These are phyloP conservation scores for Ectropis crepuscularia DNA, from an alignment of 2,888 invertebrate genomes.

Conservation along the genomic window DNA sequence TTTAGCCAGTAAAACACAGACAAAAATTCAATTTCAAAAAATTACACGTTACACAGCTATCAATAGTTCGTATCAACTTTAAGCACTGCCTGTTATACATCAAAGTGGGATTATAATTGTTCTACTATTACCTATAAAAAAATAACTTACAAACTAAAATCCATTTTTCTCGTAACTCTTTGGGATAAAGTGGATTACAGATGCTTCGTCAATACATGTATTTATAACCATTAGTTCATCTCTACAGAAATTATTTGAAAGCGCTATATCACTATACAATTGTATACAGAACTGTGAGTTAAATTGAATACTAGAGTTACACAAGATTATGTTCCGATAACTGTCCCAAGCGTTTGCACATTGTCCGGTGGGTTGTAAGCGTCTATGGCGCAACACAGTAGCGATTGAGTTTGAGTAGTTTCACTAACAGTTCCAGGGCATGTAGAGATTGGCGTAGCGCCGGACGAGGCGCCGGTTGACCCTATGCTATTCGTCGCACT, in stretches of 20 bases:
- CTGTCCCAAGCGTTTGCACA: conserved; percentile 43
- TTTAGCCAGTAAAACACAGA: no score
- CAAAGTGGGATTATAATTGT: not conserved
- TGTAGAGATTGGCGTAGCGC: conserved; percentile 76
- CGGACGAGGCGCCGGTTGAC: conserved; percentile 77
- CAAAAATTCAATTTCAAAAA: no score
- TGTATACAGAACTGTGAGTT: conserved; percentile 56
- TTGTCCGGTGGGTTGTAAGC: conserved; percentile 52
- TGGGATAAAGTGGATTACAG: conserved; percentile 69
- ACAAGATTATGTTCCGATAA: conserved; percentile 47
- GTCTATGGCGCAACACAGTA: conserved; percentile 26
- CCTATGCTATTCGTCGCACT: conserved; percentile 83
- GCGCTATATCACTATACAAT: conserved; percentile 57
- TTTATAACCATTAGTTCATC: no score
- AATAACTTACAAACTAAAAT: conserved; percentile 64
- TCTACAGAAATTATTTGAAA: conserved; percentile 59
- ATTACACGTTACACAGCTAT: no score
- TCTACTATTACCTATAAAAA: not conserved
- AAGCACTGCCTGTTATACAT: no score
- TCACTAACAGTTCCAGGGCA: conserved; percentile 73
- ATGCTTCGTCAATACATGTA: no score
- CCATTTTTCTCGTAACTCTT: conserved; percentile 71
- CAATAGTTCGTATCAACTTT: no score
- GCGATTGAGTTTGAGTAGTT: conserved; percentile 14
- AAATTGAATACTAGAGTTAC: conserved; percentile 58